phyloP scores from a whole-genome alignment of 2,888 invertebrate genomes.

The Cantharis lateralis region DNA sequence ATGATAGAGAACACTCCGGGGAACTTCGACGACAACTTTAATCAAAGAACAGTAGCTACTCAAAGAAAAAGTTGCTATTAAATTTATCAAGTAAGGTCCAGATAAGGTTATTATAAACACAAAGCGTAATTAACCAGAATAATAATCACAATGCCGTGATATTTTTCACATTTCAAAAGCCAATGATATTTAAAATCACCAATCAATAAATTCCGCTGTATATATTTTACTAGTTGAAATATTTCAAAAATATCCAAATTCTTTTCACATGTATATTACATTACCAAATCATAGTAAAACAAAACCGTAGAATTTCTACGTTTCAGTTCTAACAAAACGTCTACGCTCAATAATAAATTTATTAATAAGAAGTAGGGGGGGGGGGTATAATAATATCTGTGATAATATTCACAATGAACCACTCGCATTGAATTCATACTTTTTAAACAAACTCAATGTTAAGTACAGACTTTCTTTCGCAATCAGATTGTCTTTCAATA shows the following conservation, averaged over 20 bases:
- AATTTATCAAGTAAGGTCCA: not conserved
- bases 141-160: not conserved
- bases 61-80: not conserved
- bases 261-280: no score
- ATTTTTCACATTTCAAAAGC: not conserved
- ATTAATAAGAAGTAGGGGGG: no score
- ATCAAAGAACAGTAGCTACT: not conserved
- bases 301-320: no score
- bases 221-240: no score
- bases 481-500: not conserved
- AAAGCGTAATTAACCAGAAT: not conserved
- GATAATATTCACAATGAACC: not conserved
- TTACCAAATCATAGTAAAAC: no score
- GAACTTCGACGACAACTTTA: not conserved
- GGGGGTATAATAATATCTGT: no score
- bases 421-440: not conserved
- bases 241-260: no score
- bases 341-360: no score
- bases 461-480: not conserved
- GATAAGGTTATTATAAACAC: not conserved
- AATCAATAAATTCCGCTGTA: no score
- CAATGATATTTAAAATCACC: not conserved
- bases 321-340: no score
- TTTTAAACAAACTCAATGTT: not conserved
- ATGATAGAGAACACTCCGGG: not conserved